Evolutionary conservation across 2,888 invertebrate species (phyloP), one percentile per base, ranked within the genome.

Genomic region (Sphecodes monilicornis): DNA sequence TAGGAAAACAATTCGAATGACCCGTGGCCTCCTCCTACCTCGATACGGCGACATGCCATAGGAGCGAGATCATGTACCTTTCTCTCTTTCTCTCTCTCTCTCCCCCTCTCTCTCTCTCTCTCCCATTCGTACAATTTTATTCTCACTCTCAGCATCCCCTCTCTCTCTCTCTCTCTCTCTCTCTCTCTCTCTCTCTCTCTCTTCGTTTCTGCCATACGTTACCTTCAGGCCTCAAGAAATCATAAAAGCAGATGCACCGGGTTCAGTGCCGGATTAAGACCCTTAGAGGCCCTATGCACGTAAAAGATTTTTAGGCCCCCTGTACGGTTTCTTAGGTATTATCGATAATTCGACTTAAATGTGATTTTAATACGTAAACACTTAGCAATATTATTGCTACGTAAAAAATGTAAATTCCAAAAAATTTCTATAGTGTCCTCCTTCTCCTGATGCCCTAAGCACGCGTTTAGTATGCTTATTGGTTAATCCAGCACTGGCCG

Each of bases 211-310:
- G n/a, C 39, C 70, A 94, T 94, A 94, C 94, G 90, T 94, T 94
- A 94, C 94, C 94, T 94, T 93, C 18, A 11, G 74, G 86, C 54
- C 78, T 87, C 91, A 90, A 86, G 86, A 92, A 92, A 92, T 93
- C 87, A 91, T 91, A 91, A 90, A 91, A 86, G 88, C 76, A 88
- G 87, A 90, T 79, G 88, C 85, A 88, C 88, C 26, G 11, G 46
- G 18, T 46, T n/a, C n/a, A n/a, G n/a, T n/a, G n/a, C n/a, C n/a
- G n/a, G n/a, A n/a, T n/a, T n/a, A n/a, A n/a, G n/a, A n/a, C n/a
- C n/a, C n/a, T n/a, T n/a, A n/a, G n/a, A n/a, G n/a, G n/a, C n/a
- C n/a, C n/a, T n/a, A n/a, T n/a, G n/a, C n/a, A n/a, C n/a, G n/a
- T n/a, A n/a, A n/a, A n/a, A n/a, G n/a, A n/a, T n/a, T n/a, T n/a